phyloP scores from a whole-genome alignment of 1,140 invertebrate genomes.

The Ceratoteleas bidentatus region DNA sequence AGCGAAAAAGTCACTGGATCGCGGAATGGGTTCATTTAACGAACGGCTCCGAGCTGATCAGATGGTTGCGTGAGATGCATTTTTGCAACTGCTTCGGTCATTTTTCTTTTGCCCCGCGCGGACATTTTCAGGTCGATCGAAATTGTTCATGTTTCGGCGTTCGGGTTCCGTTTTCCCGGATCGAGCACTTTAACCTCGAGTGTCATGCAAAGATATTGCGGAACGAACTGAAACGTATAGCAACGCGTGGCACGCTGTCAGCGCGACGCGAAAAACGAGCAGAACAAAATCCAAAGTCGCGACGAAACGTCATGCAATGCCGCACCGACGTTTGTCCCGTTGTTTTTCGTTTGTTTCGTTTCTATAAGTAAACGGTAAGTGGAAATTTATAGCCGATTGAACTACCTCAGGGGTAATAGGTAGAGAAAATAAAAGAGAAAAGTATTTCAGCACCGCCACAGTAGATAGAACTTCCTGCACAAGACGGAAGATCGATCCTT shows the following conservation, averaged over 20 bases:
- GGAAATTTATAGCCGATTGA: slow-evolving; percentile 68
- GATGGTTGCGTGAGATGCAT: too few species aligned
- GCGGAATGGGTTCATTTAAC: too few species aligned
- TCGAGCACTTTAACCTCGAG: background rate
- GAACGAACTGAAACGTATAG: background rate
- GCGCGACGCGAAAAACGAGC: slow-evolving; percentile 8
- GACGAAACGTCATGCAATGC: slow-evolving; percentile 21
- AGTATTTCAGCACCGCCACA: slow-evolving; percentile 63
- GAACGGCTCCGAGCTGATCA: too few species aligned
- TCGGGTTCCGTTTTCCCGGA: background rate
- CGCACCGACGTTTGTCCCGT: slow-evolving; percentile 40
- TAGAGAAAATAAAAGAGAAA: slow-evolving; percentile 64
- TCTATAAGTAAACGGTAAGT: slow-evolving; percentile 65
- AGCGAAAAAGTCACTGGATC: too few species aligned
- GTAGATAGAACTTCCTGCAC: slow-evolving; percentile 71
- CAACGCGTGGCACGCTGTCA: slow-evolving; percentile 3
- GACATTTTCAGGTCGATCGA: background rate
- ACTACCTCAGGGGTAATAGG: slow-evolving; percentile 65
- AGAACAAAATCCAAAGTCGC: slow-evolving; percentile 16
- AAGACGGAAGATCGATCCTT: slow-evolving; percentile 75
- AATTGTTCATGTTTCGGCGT: background rate
- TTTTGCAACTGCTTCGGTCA: too few species aligned
- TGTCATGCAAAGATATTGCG: background rate
- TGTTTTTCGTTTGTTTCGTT: slow-evolving; percentile 55
- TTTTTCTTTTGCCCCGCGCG: too few species aligned